phyloP scores from a whole-genome alignment of 2,888 invertebrate genomes.

The Sinhomidia bicolor region DNA sequence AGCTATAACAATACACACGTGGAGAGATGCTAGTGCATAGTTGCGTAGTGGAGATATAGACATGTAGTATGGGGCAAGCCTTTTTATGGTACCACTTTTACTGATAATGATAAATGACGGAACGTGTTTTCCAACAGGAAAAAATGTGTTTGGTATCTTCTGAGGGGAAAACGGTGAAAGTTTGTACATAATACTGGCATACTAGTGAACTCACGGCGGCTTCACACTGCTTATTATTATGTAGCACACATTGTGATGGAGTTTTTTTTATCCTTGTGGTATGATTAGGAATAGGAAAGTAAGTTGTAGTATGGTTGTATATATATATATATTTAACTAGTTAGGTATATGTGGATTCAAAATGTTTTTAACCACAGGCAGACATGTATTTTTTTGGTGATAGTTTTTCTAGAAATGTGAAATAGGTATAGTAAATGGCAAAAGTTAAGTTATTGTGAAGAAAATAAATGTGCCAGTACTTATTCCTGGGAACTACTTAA shows the following conservation, averaged over 20 bases:
- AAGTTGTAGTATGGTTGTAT: too few species aligned
- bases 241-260: too few species aligned
- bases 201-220: background rate
- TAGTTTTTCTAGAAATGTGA: background rate
- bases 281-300: too few species aligned
- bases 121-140: constrained; percentile 17
- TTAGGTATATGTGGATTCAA: too few species aligned
- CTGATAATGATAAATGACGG: constrained; percentile 52
- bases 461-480: background rate
- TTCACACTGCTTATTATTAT: background rate
- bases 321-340: too few species aligned
- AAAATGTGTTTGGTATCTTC: constrained; percentile 22
- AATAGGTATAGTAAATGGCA: background rate
- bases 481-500: background rate
- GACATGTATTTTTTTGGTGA: too few species aligned
- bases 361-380: too few species aligned
- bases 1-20: background rate
- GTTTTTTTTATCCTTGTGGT: too few species aligned
- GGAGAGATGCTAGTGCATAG: background rate
- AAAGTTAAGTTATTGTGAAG: background rate
- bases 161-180: background rate
- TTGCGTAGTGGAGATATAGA: background rate
- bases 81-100: background rate
- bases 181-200: background rate
- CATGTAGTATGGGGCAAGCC: background rate